Evolutionary conservation across 1,140 invertebrate genomes (phyloP).

Genomic region (Coelopa frigida): DNA sequence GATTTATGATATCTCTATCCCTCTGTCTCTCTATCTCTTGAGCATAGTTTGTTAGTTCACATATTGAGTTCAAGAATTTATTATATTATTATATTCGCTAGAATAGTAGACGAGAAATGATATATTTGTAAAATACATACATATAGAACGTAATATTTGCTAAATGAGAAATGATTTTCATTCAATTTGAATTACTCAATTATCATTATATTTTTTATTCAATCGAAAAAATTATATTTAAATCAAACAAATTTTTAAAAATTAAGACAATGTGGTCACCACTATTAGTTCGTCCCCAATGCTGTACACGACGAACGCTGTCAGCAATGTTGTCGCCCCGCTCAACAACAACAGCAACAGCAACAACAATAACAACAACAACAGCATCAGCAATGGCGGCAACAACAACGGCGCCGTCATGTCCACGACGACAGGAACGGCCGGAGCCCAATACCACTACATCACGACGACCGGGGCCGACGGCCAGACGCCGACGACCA

Average conservation of each 20-base stretch:
- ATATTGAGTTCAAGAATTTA: too few relatives aligned
- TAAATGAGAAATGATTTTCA: too few relatives aligned
- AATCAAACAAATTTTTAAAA: conserved; percentile 19
- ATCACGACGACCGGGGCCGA: conserved; percentile 38
- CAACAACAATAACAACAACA: conserved; percentile 1
- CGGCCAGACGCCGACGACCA: conserved; percentile 35
- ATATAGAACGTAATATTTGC: too few relatives aligned
- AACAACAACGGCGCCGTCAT: conserved; percentile 1
- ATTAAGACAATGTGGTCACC: conserved; percentile 45
- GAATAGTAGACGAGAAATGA: too few relatives aligned
- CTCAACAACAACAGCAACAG: conserved; percentile 6
- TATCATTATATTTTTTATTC: conserved; percentile 10
- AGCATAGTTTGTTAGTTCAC: too few relatives aligned
- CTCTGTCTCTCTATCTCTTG: too few relatives aligned
- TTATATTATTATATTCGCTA: too few relatives aligned
- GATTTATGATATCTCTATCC: too few relatives aligned
- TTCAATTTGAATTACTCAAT: conserved; percentile 2
- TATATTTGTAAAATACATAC: too few relatives aligned
- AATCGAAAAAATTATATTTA: conserved; percentile 13
- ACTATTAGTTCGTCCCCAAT: conserved; percentile 44
- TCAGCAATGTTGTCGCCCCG: conserved; percentile 2
- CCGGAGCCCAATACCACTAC: conserved; percentile 26
- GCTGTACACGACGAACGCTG: conserved; percentile 30
- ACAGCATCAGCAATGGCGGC: conserved; percentile 2
- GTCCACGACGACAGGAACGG: not conserved